Evolutionary conservation across 2,888 invertebrate genomes (phyloP).

Genomic region (Nephrotoma guestfalica): DNA sequence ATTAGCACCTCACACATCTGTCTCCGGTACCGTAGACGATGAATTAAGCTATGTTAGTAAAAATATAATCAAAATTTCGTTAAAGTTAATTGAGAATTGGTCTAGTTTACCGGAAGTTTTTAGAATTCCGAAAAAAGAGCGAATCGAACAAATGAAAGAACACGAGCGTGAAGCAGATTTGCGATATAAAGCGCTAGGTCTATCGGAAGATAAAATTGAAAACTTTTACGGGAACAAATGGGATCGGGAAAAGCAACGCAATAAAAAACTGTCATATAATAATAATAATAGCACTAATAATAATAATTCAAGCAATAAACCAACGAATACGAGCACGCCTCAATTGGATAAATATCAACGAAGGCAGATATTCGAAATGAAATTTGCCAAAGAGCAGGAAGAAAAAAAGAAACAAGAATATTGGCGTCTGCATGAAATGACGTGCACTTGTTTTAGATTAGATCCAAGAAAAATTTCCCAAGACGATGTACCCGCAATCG

Average conservation of each 20-base stretch:
- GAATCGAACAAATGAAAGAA: conserved; percentile 89
- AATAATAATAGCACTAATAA: not conserved
- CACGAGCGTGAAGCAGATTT: conserved; percentile 82
- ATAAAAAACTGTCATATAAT: not conserved
- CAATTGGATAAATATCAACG: conserved; percentile 22
- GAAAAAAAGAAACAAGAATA: conserved; percentile 27
- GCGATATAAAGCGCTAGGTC: conserved; percentile 22
- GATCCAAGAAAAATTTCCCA: conserved; percentile 24
- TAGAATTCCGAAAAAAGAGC: conserved; percentile 85
- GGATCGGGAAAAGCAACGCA: not conserved
- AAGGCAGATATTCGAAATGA: conserved; percentile 28
- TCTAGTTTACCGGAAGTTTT: conserved; percentile 41
- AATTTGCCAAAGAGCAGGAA: conserved; percentile 29
- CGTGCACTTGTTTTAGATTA: conserved; percentile 28
- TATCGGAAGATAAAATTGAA: conserved; percentile 20
- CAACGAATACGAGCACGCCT: not conserved
- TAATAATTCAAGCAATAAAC: not conserved
- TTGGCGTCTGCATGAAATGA: conserved; percentile 25
- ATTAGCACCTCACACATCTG: not conserved
- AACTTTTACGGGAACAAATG: not conserved
- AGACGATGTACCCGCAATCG: conserved; percentile 25
- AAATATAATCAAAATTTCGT: conserved; percentile 14
- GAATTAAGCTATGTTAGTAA: not conserved
- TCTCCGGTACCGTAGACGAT: not conserved
- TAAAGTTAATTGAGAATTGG: conserved; percentile 23